These are phyloP conservation scores for Sphaeridia pumilis DNA, from an alignment of 2,888 invertebrate genomes.

Conservation along the genomic window DNA sequence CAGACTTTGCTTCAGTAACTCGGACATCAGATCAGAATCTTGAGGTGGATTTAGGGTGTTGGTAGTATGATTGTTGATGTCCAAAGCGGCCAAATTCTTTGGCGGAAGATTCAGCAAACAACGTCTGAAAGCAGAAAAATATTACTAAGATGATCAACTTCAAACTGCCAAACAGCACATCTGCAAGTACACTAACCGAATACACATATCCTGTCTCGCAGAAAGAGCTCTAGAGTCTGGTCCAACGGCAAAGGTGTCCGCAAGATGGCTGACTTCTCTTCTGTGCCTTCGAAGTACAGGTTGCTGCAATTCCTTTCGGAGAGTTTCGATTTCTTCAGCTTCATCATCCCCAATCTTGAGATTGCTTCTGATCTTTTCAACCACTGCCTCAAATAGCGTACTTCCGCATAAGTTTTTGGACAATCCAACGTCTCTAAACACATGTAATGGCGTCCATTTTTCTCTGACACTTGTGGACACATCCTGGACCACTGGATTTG, in stretches of 20 bases:
- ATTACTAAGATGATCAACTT: not conserved
- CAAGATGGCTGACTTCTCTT: constrained; percentile 20
- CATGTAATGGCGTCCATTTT: constrained; percentile 58
- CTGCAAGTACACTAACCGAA: constrained; percentile 40
- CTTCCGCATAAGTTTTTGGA: constrained; percentile 66
- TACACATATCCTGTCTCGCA: constrained; percentile 63
- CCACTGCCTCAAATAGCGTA: constrained; percentile 44
- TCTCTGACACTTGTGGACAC: constrained; percentile 46
- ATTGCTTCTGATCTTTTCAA: constrained; percentile 32
- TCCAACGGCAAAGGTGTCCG: constrained; percentile 45
- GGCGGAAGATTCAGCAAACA: constrained; percentile 30
- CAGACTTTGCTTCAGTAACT: constrained; percentile 27
- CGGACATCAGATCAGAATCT: constrained; percentile 25
- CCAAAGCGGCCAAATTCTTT: constrained; percentile 27
- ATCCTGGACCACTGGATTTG: constrained; percentile 45
- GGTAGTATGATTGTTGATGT: constrained; percentile 23
- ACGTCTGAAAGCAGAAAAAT: constrained; percentile 20
- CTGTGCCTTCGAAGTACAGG: constrained; percentile 17
- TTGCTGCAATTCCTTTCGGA: constrained; percentile 37
- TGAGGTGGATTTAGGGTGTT: constrained; percentile 18
- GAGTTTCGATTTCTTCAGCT: constrained; percentile 20
- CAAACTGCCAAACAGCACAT: not conserved
- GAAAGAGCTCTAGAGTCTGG: constrained; percentile 64
- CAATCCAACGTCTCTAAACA: constrained; percentile 67
- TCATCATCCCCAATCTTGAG: constrained; percentile 13